Percentiles rank a stretch among this genome's conserved stretches.
Evolutionary conservation across 2,113 vertebrate genomes (phyloP).

Genomic region (Rissa tridactyla): DNA sequence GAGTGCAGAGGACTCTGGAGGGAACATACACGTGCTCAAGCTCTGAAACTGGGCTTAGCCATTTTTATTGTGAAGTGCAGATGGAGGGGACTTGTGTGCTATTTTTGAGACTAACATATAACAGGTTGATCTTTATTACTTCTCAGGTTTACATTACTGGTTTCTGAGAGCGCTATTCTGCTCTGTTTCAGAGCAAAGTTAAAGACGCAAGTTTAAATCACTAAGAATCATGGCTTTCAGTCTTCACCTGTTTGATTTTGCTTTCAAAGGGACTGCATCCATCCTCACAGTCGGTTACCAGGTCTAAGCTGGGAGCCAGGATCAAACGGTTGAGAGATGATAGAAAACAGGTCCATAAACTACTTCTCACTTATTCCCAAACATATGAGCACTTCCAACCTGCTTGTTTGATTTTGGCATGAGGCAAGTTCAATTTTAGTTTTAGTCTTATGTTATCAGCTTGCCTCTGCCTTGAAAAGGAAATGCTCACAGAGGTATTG

Average conservation of each 20-base stretch:
- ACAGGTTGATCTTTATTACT: background rate
- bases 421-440: background rate
- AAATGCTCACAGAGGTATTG: slow-evolving; percentile 30
- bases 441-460: slow-evolving; percentile 14
- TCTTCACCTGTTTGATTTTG: slow-evolving; percentile 48
- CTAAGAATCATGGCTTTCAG: background rate
- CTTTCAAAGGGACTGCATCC: slow-evolving; percentile 23
- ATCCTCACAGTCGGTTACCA: background rate
- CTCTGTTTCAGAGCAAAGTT: background rate
- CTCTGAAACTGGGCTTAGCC: background rate
- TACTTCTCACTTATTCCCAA: slow-evolving; percentile 30
- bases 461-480: slow-evolving; percentile 22
- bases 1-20: background rate
- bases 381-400: slow-evolving; percentile 9
- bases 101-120: background rate
- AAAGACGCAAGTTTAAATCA: slow-evolving; percentile 19
- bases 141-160: background rate
- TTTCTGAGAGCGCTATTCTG: background rate
- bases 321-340: slow-evolving; percentile 44
- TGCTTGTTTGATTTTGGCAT: slow-evolving; percentile 28
- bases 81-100: background rate
- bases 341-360: slow-evolving; percentile 35
- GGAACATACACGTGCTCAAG: background rate
- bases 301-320: slow-evolving; percentile 16
- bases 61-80: background rate